A percentile compares a stretch with the other conserved stretches of the same genome.
Evolutionary conservation across 1,140 invertebrate genomes (phyloP).

Genomic region (Cataglyphis hispanica): DNA sequence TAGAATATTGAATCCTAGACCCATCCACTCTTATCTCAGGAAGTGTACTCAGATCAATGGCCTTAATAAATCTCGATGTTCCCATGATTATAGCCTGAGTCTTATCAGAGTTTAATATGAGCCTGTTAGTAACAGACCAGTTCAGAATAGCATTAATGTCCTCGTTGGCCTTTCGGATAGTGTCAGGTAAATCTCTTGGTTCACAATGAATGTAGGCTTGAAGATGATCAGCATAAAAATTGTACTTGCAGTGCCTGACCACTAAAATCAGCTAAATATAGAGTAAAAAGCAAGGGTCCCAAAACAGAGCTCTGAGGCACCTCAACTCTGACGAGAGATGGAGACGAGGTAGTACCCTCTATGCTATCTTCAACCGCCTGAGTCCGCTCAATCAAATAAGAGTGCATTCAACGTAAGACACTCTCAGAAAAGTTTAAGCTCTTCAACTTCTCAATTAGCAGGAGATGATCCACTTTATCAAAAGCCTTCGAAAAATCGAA

Average conservation of each 20-base stretch:
- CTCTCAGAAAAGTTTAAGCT: background rate
- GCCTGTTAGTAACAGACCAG: background rate
- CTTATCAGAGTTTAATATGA: background rate
- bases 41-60: background rate
- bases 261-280: background rate
- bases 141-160: background rate
- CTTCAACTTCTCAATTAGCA: background rate
- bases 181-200: background rate
- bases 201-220: background rate
- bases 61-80: background rate
- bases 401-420: background rate
- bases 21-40: background rate
- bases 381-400: background rate
- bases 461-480: background rate
- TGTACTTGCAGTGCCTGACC: too few relatives aligned
- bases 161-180: background rate
- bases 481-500: too few relatives aligned
- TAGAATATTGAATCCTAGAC: background rate
- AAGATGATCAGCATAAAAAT: background rate
- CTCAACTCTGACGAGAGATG: background rate
- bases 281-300: too few relatives aligned
- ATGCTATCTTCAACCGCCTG: background rate
- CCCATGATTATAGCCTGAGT: background rate
- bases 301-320: background rate
- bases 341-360: background rate